Evolutionary conservation across 2,113 vertebrate genomes (phyloP).

Genomic region (Catagonus wagneri): DNA sequence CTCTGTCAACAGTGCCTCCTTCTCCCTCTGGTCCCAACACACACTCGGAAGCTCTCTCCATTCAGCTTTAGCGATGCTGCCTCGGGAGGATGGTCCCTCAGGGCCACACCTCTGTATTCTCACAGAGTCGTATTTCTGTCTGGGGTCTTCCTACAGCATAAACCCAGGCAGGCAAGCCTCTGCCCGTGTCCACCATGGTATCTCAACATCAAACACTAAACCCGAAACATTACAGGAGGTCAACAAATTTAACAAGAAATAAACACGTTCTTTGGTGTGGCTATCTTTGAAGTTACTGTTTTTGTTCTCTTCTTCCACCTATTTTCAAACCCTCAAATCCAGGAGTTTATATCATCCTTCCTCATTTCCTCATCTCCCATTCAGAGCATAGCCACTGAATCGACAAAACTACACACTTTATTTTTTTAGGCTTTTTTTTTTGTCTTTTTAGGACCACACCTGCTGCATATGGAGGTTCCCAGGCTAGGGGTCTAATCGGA

Average conservation of each 20-base stretch:
- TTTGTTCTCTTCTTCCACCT: conserved; percentile 44
- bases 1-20: background rate
- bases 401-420: background rate
- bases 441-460: too few relatives aligned
- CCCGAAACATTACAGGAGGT: background rate
- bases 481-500: too few relatives aligned
- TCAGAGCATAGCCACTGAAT: background rate
- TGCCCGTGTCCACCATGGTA: background rate
- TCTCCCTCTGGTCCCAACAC: conserved; percentile 42
- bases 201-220: background rate
- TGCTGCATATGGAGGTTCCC: too few relatives aligned
- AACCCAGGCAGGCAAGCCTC: background rate
- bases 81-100: conserved; percentile 29
- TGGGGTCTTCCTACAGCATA: background rate
- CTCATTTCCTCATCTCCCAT: conserved; percentile 35
- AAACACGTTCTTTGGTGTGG: background rate
- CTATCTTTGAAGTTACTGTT: background rate
- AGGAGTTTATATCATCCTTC: background rate
- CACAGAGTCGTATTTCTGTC: background rate
- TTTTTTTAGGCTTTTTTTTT: too few relatives aligned
- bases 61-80: background rate
- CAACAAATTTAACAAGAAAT: conserved; percentile 53
- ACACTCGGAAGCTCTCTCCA: conserved; percentile 48
- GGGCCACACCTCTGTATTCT: background rate
- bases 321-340: background rate